These are phyloP conservation scores for Neogale vison DNA, from an alignment of 2,113 vertebrate genomes.

Conservation along the genomic window DNA sequence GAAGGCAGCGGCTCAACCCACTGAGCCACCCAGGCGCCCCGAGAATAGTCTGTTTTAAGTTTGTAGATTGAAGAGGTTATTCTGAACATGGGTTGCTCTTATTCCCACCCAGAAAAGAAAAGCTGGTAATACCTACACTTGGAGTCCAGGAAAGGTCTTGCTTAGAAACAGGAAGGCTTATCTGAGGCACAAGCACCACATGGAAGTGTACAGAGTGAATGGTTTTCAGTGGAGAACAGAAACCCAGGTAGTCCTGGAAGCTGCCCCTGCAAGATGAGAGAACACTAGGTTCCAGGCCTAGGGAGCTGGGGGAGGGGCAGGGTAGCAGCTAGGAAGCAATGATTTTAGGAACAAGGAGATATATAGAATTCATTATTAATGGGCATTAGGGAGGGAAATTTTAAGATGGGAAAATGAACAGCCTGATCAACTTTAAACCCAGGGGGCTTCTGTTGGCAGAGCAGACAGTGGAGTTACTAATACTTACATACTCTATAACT, in stretches of 20 bases:
- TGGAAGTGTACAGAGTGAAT: neutral
- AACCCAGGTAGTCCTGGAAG: neutral
- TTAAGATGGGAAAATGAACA: neutral
- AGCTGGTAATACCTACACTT: neutral
- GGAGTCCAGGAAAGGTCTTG: neutral
- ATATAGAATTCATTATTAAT: neutral
- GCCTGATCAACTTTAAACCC: neutral
- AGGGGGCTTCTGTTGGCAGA: neutral
- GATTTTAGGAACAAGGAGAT: neutral
- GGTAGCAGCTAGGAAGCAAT: neutral
- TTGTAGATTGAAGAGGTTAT: neutral
- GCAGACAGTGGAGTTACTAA: too few species aligned
- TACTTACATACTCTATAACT: neutral
- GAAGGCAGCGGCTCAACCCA: too few species aligned
- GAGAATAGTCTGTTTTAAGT: too few species aligned
- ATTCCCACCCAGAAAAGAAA: neutral
- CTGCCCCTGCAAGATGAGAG: neutral
- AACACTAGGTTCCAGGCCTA: neutral
- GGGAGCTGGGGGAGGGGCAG: rapidly evolving
- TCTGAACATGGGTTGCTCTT: neutral
- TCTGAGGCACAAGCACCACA: neutral
- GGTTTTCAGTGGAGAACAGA: neutral
- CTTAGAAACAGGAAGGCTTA: neutral
- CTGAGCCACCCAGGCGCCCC: too few species aligned
- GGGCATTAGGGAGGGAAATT: neutral